A percentile compares a stretch with the other conserved stretches of the same genome.
Conservation (phyloP, 2,797 vertebrate genomes). For the Rhabdophis nuchalis region DNA sequence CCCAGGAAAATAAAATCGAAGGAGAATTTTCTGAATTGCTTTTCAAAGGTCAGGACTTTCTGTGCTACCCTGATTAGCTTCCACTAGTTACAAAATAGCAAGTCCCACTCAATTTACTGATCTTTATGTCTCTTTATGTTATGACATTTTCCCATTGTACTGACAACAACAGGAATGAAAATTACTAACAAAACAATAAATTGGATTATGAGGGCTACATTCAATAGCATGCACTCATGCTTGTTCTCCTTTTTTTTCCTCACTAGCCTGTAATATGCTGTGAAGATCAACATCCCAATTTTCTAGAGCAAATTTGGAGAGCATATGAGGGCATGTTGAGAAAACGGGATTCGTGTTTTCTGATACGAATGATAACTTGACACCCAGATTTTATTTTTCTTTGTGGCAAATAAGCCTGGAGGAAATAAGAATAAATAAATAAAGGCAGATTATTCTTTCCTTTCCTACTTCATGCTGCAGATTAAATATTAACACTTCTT, state of each 20-base stretch:
- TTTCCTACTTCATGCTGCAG: neutral
- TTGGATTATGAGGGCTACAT: neutral
- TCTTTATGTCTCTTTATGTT: neutral
- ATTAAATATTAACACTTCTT: neutral
- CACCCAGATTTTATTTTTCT: neutral
- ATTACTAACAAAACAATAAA: neutral
- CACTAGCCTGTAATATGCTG: neutral
- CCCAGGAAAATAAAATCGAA: neutral
- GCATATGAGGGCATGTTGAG: neutral
- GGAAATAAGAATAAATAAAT: neutral
- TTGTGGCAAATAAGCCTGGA: neutral
- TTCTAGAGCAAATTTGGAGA: neutral
- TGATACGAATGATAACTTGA: neutral
- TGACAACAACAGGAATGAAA: neutral
- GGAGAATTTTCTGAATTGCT: neutral
- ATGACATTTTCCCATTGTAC: neutral
- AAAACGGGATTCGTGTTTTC: neutral
- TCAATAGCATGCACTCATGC: neutral
- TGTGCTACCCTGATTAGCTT: rapidly evolving
- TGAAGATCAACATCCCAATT: neutral
- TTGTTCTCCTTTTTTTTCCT: neutral
- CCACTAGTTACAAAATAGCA: neutral
- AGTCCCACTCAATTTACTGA: neutral
- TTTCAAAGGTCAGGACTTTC: neutral
- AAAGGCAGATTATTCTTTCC: neutral